These are phyloP conservation scores for Anolis sagrei DNA, from an alignment of 2,113 vertebrate species.

Conservation along the genomic window DNA sequence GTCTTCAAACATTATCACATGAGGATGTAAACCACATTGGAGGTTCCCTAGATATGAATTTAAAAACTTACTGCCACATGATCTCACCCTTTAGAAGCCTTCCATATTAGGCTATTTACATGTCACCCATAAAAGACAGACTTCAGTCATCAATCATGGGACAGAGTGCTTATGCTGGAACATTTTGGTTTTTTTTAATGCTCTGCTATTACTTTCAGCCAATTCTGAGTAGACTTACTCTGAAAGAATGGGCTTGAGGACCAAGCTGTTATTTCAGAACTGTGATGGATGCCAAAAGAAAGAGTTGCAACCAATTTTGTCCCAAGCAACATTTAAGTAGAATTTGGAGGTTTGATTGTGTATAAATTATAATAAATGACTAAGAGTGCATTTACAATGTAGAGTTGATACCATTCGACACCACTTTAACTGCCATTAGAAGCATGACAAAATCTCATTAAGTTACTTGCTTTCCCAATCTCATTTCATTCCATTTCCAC, in stretches of 20 bases:
- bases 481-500: too few relatives aligned
- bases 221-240: background rate
- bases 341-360: background rate
- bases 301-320: too few relatives aligned
- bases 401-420: too few relatives aligned
- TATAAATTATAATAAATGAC: too few relatives aligned
- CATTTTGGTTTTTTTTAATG: background rate
- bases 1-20: too few relatives aligned
- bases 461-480: too few relatives aligned
- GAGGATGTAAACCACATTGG: too few relatives aligned
- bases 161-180: background rate
- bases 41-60: too few relatives aligned
- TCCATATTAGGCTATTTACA: background rate
- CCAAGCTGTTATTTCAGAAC: background rate
- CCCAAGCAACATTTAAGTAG: background rate
- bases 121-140: background rate
- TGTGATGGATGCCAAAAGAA: background rate
- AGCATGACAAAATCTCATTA: too few relatives aligned
- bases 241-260: background rate
- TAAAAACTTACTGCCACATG: too few relatives aligned
- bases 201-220: background rate
- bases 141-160: background rate
- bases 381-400: too few relatives aligned
- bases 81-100: background rate
- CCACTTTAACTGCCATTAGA: too few relatives aligned